Evolutionary conservation across 2,888 invertebrate species (phyloP).

Genomic region (Carpatolechia fugitivella): DNA sequence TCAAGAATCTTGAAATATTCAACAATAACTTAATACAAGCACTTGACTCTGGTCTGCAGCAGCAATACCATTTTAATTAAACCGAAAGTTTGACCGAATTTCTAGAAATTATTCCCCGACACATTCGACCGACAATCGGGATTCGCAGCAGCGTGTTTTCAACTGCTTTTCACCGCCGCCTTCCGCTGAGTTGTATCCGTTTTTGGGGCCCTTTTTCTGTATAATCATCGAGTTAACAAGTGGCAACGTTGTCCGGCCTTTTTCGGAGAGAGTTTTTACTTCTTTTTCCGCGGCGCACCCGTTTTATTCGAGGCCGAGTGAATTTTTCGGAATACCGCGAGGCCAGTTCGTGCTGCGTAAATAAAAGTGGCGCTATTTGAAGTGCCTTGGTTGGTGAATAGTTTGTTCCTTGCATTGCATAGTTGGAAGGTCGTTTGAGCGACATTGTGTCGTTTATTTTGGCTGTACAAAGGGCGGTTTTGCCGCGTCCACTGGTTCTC

Average conservation of each 20-base stretch:
- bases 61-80: conserved; percentile 18
- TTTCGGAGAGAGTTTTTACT: conserved; percentile 9
- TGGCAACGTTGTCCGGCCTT: conserved; percentile 15
- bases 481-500: not conserved
- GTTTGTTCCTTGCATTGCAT: not conserved
- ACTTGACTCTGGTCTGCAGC: no score
- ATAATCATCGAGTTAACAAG: conserved; percentile 20
- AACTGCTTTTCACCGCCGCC: not conserved
- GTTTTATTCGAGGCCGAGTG: conserved; percentile 15
- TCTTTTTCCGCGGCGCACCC: conserved; percentile 10
- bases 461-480: not conserved
- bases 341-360: conserved; percentile 11
- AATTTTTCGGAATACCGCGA: conserved; percentile 12
- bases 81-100: conserved; percentile 9
- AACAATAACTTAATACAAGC: no score
- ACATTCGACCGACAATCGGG: conserved; percentile 17
- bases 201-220: conserved; percentile 13
- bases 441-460: not conserved
- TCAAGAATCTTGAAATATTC: no score
- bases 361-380: conserved; percentile 4
- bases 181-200: conserved; percentile 1
- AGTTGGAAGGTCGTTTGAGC: not conserved
- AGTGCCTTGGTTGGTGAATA: not conserved
- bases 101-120: conserved; percentile 18
- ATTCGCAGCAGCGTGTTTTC: not conserved